phyloP scores from a whole-genome alignment of 2,888 invertebrate species.

The Phalangium opilio region DNA sequence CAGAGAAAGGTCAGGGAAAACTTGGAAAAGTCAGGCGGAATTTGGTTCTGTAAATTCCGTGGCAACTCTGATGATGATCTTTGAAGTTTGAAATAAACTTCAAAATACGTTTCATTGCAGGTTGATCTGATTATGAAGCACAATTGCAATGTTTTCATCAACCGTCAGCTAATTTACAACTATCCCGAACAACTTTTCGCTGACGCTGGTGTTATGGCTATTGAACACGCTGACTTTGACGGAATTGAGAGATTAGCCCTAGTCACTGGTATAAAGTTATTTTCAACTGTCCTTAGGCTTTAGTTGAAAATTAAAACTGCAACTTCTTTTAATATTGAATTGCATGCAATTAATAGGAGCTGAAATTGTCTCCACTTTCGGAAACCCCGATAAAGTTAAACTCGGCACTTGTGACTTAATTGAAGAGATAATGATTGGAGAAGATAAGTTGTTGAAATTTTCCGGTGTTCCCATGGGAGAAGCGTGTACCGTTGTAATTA shows the following conservation, averaged over 20 bases:
- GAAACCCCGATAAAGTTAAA: conserved; percentile 72
- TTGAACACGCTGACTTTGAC: conserved; percentile 99
- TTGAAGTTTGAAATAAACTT: too few relatives aligned
- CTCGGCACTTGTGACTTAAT: conserved; percentile 87
- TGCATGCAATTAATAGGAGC: too few relatives aligned
- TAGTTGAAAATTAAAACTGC: too few relatives aligned
- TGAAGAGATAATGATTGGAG: conserved; percentile 97
- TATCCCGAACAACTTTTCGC: conserved; percentile 99
- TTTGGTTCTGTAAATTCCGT: too few relatives aligned
- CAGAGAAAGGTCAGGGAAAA: too few relatives aligned
- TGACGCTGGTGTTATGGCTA: conserved; percentile 96
- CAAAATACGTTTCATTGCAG: too few relatives aligned
- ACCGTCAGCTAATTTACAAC: conserved; percentile 97
- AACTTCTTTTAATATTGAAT: too few relatives aligned
- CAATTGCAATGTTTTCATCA: conserved; percentile 94
- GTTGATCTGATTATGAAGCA: conserved; percentile 75
- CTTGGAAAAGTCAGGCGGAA: too few relatives aligned
- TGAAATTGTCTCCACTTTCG: conserved; percentile 97
- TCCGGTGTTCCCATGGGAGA: conserved; percentile 87
- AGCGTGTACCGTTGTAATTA: conserved; percentile 90
- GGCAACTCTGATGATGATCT: too few relatives aligned
- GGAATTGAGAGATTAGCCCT: conserved; percentile 93
- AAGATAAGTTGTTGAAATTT: conserved; percentile 85
- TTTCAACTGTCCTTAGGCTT: too few relatives aligned
- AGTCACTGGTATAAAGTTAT: conserved; percentile 54